A percentile compares a stretch with the other conserved stretches of the same genome.
phyloP scores from a whole-genome alignment of 2,797 vertebrate genomes.

The Microchirus variegatus region DNA sequence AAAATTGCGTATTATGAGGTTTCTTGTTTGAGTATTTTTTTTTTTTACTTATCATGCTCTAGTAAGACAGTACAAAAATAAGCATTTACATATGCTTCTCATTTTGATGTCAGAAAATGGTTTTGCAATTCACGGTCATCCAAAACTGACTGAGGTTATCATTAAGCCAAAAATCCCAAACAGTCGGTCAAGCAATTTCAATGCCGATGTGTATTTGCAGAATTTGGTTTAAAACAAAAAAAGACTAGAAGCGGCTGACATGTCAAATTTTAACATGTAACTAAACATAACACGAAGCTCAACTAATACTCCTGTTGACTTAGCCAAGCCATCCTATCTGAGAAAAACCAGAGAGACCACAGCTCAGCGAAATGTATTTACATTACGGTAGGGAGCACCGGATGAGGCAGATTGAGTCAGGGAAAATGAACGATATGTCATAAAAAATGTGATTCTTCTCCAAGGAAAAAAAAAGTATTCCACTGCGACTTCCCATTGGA shows the following conservation, averaged over 20 bases:
- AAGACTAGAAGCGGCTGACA: slow-evolving; percentile 32
- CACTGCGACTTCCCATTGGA: slow-evolving; percentile 63
- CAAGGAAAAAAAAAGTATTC: slow-evolving; percentile 46
- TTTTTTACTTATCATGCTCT: too few relatives aligned
- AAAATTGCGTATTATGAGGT: too few relatives aligned
- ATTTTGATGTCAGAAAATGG: too few relatives aligned
- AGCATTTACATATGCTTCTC: too few relatives aligned
- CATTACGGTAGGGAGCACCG: slow-evolving; percentile 48
- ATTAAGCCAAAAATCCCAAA: neutral
- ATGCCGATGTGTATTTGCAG: neutral
- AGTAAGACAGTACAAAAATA: too few relatives aligned
- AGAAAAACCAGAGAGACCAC: slow-evolving; percentile 48
- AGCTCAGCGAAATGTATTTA: slow-evolving; percentile 59
- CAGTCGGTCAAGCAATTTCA: slow-evolving; percentile 2
- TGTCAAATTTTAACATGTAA: slow-evolving; percentile 24
- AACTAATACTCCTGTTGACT: slow-evolving; percentile 40
- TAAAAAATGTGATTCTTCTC: slow-evolving; percentile 66
- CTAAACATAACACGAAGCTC: slow-evolving; percentile 38
- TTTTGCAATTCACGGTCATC: too few relatives aligned
- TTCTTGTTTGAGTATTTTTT: too few relatives aligned
- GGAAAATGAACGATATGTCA: slow-evolving; percentile 63
- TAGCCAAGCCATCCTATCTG: slow-evolving; percentile 44
- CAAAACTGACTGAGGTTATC: too few relatives aligned
- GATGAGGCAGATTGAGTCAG: slow-evolving; percentile 62
- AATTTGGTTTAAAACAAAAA: slow-evolving; percentile 17